Evolutionary conservation across 2,113 vertebrate species (phyloP), one percentile per base, ranked within the genome.

Genomic region (Tragelaphus imberbis): DNA sequence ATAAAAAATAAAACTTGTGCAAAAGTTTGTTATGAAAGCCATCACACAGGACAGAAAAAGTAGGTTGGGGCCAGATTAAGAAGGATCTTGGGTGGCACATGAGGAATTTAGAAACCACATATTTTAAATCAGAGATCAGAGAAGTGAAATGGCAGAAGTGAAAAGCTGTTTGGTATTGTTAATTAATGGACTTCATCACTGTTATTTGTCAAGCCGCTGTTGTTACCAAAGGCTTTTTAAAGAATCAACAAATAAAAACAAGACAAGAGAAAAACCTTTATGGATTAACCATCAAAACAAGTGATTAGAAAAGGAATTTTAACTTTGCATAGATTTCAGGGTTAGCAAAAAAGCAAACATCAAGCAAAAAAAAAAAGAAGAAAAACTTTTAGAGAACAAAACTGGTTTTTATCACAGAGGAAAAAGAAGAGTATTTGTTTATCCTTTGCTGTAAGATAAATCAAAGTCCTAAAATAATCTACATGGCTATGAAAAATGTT

Each of bases 391-490:
- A 68, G 97, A 58, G 17, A 82, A 92, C 55, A 0, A 96, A 79
- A 68, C 36, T 14, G 21, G 79, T 90, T 92, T 94, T 95, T 92
- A 55, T 89, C 56, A 93, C 36, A 71, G 33, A 97, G 47, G 10
- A 1, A 65, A 58, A 81, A 95, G 80, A 63, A 53, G 79, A 81
- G 16, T 81, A 88, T 9, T 51, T 80, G 56, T 84, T 91, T 95
- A 82, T 82, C 89, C 5, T 40, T 95, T 96, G 19, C 5, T 97
- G 79, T 96, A 93, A 95, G 63, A 33, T 84, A 96, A 95, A 53
- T 84, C 27, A 88, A 84, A 93, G 14, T 82, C 28, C 77, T 91
- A 89, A 96, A 92, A 59, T 95, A 97, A 95, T 93, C 16, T 79
- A 79, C 27, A 88, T 58, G 30, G 15, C 68, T 91, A 63, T 93